Percentiles rank a stretch among this genome's conserved stretches.
Evolutionary conservation across 2,797 vertebrate genomes (phyloP).

Genomic region (Halcyon badia): DNA sequence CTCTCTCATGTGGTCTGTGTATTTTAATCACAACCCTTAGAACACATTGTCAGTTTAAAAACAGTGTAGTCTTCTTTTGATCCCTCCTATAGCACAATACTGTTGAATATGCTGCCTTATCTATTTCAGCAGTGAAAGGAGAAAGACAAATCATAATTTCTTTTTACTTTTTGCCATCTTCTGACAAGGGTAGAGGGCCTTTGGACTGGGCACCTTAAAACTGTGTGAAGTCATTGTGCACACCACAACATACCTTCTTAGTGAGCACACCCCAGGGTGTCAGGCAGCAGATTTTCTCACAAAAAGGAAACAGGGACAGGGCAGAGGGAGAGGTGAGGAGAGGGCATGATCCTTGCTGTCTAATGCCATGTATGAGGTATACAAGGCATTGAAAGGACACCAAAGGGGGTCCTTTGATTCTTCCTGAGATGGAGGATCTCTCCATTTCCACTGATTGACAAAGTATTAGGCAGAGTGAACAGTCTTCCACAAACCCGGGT

Average conservation of each 20-base stretch:
- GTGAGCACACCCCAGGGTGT: neutral
- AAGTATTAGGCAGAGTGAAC: neutral
- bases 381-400: neutral
- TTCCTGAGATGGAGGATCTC: neutral
- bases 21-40: neutral
- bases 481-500: neutral
- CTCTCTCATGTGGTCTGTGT: neutral
- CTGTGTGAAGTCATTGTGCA: neutral
- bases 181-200: neutral
- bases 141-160: neutral
- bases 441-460: neutral
- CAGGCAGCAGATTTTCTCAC: neutral
- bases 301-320: neutral
- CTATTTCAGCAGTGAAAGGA: neutral
- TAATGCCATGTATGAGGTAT: neutral
- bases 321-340: neutral
- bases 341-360: neutral
- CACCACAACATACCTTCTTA: neutral
- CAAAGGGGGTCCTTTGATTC: neutral
- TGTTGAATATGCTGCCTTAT: neutral
- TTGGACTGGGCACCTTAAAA: neutral
- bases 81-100: neutral
- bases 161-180: neutral
- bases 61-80: neutral
- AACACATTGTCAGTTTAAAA: neutral